Base-by-base conservation (phyloP, 2,888 invertebrate species). In the Phragmatobia fuliginosa region DNA sequence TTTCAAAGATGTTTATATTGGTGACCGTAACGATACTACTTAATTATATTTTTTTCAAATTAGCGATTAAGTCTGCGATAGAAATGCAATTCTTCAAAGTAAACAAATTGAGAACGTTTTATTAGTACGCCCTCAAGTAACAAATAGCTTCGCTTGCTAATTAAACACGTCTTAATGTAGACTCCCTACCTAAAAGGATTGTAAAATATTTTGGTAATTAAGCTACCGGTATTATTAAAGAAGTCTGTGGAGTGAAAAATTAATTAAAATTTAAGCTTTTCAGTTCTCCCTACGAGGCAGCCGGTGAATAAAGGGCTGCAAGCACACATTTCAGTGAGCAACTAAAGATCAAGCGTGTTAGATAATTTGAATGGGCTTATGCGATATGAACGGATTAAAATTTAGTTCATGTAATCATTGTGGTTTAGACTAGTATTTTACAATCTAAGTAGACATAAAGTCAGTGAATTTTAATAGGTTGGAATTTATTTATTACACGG, bases 191-290 rank as follows among this genome's bases (percentile, higher is more conserved):
- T 86, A 86, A 88, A 86, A 85, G 89, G 89, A 92, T 92, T 89
- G 88, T 87, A 83, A 90, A 92, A 91, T 90, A 91, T 92, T 92
- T 91, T 88, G 90, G 90, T 90, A 92, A 92, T 91, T 91, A 91
- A 87, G 88, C 85, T 85, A 80, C 87, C 80, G 82, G 86, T 90
- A 88, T 89, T 90, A 90, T 90, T 90, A 90, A 92, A 91, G 90
- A 90, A 92, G 83, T 90, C 91, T 81, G 84, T 90, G 85, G 87
- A 92, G 92, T 93, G 92, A 93, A 93, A 94, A 94, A 94, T 93
- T 94, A 93, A 94, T 94, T 93, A 94, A 92, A 93, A 88, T 92
- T 92, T 90, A 92, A 93, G 88, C 92, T 91, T 87, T 89, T 90
- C 89, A 86, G 84, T 87, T 86, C 83, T 88, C 89, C 88, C 90